phyloP scores from a whole-genome alignment of 2,113 vertebrate species.

The Corythaixoides concolor region DNA sequence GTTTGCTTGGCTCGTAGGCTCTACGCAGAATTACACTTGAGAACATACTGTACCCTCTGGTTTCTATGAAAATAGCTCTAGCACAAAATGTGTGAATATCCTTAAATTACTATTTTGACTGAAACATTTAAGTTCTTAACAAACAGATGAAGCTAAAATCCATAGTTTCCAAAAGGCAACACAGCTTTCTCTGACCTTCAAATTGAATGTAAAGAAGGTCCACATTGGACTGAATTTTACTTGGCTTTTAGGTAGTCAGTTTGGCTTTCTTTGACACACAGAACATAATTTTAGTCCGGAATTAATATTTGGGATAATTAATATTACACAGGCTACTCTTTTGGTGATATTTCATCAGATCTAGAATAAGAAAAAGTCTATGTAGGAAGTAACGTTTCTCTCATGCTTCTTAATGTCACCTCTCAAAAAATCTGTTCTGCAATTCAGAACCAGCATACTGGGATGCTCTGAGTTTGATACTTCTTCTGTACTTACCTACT shows the following conservation, averaged over 20 bases:
- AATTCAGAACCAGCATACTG: background rate
- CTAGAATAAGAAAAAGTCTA: background rate
- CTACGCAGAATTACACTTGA: conserved; percentile 17
- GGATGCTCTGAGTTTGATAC: background rate
- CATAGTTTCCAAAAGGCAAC: background rate
- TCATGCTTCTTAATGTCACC: background rate
- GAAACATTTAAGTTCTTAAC: background rate
- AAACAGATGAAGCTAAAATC: background rate
- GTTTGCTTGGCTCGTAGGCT: background rate
- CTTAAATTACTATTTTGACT: background rate
- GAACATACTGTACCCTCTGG: conserved; percentile 21
- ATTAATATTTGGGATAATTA: background rate
- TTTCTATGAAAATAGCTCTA: conserved; percentile 30
- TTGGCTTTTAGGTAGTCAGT: background rate
- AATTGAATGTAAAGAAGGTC: background rate
- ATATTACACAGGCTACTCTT: background rate
- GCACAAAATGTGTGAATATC: background rate
- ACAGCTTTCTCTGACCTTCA: background rate
- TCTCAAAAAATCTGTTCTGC: background rate
- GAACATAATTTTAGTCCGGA: background rate
- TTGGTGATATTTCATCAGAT: background rate
- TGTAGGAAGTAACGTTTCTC: background rate
- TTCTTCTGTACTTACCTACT: background rate
- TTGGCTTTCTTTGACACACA: background rate
- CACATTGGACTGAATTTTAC: background rate